Conservation (phyloP, 2,888 invertebrate species). For the Orthosia incerta region DNA sequence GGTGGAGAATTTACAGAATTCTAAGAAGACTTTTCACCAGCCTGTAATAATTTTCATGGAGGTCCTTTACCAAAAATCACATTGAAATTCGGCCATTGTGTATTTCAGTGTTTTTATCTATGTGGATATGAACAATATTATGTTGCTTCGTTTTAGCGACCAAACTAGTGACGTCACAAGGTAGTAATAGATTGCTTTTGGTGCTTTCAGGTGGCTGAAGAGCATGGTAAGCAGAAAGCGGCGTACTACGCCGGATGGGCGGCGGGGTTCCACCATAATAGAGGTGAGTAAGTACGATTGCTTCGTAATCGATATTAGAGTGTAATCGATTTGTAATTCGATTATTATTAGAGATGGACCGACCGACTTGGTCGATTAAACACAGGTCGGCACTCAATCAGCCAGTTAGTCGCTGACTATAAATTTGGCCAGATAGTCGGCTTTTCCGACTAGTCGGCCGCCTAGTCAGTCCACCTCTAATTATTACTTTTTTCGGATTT, state of each 20-base stretch:
- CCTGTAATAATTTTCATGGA: not conserved
- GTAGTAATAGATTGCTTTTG: conserved; percentile 11
- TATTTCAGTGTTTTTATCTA: conserved; percentile 31
- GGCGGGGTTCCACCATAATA: conserved; percentile 92
- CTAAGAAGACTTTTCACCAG: not conserved
- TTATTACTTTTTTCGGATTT: too few relatives aligned
- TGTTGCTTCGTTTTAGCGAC: conserved; percentile 36
- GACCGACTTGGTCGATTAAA: not conserved
- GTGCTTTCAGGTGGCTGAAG: conserved; percentile 93
- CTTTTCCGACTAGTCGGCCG: not conserved
- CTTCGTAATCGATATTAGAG: conserved; percentile 12
- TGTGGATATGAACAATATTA: conserved; percentile 19
- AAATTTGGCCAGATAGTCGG: not conserved
- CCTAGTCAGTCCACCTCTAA: too few relatives aligned
- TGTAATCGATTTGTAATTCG: conserved; percentile 5
- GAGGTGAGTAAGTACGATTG: conserved; percentile 77
- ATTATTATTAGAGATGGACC: not conserved
- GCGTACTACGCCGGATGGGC: conserved; percentile 94
- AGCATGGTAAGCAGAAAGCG: conserved; percentile 96
- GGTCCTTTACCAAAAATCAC: not conserved
- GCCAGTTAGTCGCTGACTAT: not conserved
- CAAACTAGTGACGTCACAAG: not conserved
- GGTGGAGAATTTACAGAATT: not conserved
- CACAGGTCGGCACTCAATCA: not conserved
- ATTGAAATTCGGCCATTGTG: conserved; percentile 42